phyloP scores from a whole-genome alignment of 2,113 vertebrate genomes.

The Colistium nudipinnis region DNA sequence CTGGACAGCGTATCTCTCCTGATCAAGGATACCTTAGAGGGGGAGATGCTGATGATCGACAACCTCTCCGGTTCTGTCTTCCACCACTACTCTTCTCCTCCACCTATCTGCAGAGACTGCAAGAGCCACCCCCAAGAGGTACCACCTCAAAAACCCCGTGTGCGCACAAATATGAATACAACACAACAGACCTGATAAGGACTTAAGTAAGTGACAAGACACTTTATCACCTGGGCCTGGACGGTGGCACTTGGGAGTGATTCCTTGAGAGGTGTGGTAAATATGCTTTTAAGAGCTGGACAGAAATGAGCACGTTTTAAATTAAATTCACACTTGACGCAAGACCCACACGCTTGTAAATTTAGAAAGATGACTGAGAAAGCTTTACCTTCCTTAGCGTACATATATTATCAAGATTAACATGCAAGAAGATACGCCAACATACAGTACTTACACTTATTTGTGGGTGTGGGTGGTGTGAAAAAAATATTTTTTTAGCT shows the following conservation, averaged over 20 bases:
- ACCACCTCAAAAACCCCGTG: constrained; percentile 49
- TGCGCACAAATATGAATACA: not conserved
- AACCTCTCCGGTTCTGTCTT: constrained; percentile 99
- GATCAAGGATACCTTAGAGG: constrained; percentile 98
- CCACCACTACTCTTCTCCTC: constrained; percentile 95
- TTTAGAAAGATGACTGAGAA: not conserved
- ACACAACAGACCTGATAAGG: not conserved
- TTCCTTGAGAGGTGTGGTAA: not conserved
- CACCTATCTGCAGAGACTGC: constrained; percentile 89
- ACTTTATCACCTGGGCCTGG: too few relatives aligned
- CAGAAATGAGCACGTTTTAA: not conserved
- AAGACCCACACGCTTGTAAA: not conserved
- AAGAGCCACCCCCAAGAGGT: constrained; percentile 95
- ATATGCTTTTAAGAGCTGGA: not conserved
- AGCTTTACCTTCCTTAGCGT: not conserved
- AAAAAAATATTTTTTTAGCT: not conserved
- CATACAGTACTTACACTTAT: not conserved
- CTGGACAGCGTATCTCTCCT: constrained; percentile 99
- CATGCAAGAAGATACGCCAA: not conserved
- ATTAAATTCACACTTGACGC: not conserved
- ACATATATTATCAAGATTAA: not conserved
- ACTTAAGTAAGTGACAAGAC: not conserved
- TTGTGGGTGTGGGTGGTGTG: not conserved
- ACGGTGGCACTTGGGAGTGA: too few relatives aligned
- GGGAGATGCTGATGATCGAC: constrained; percentile 99